phyloP scores from a whole-genome alignment of 1,140 invertebrate species.

The Ladona fulva region DNA sequence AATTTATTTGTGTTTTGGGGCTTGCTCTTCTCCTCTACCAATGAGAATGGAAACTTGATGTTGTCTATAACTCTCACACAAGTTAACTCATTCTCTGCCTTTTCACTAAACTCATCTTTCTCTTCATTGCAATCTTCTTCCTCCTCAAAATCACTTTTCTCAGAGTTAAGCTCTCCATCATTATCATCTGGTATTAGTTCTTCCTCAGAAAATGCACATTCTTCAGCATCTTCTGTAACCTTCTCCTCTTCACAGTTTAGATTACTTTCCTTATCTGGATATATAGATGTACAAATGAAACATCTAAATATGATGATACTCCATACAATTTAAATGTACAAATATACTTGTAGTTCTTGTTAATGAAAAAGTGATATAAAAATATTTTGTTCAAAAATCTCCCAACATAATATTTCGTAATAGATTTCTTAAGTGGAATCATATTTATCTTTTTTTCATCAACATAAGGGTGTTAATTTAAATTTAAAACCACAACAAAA shows the following conservation, averaged over 20 bases:
- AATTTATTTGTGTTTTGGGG: constrained; percentile 40
- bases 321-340: too few species aligned
- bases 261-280: constrained; percentile 34
- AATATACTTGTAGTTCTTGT: too few species aligned
- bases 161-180: constrained; percentile 33
- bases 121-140: constrained; percentile 27
- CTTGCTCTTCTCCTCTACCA: constrained; percentile 8
- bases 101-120: constrained; percentile 13
- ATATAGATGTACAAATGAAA: constrained; percentile 26
- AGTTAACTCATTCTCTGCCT: constrained; percentile 33
- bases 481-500: too few species aligned
- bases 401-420: too few species aligned
- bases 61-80: constrained; percentile 54
- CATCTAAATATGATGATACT: too few species aligned
- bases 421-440: too few species aligned
- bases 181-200: constrained; percentile 28
- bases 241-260: constrained; percentile 29
- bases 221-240: constrained; percentile 17
- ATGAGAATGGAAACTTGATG: constrained; percentile 34
- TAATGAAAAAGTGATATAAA: too few species aligned
- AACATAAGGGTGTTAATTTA: too few species aligned
- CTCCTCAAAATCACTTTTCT: constrained; percentile 28
- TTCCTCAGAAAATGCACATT: constrained; percentile 15
- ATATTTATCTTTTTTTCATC: too few species aligned
- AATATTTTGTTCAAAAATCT: too few species aligned